Percentiles rank a stretch among this genome's conserved stretches.
Conservation (phyloP, 2,113 vertebrate species). For the Dermatemys mawii region DNA sequence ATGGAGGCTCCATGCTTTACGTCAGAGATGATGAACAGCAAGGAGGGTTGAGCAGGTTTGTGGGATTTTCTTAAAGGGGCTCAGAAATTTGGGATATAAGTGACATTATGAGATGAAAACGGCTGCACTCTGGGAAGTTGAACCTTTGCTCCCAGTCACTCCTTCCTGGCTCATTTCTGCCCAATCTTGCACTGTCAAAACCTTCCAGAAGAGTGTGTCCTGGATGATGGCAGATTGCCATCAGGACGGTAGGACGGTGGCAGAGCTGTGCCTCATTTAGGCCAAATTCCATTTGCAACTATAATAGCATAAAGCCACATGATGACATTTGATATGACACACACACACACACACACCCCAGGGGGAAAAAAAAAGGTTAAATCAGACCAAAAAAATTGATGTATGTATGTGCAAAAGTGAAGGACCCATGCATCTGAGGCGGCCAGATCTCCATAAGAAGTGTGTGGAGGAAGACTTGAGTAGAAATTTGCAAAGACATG, state of each 20-base stretch:
- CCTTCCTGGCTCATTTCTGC: neutral
- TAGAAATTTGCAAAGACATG: neutral
- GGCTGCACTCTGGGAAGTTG: neutral
- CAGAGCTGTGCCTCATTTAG: neutral
- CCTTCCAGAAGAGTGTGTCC: neutral
- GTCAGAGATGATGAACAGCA: neutral
- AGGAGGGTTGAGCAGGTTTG: neutral
- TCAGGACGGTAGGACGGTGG: neutral
- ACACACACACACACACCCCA: too few species aligned
- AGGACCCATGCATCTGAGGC: neutral
- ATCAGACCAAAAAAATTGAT: neutral
- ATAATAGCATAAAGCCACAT: neutral
- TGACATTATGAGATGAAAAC: neutral
- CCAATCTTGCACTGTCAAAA: neutral
- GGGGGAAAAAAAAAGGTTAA: neutral
- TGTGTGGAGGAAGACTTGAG: rapidly evolving
- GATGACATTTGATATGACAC: neutral
- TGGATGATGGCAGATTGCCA: neutral
- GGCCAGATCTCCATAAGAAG: neutral
- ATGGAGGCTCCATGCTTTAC: neutral
- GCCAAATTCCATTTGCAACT: neutral
- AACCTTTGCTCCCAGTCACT: neutral
- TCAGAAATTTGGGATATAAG: neutral
- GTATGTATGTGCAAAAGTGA: neutral
- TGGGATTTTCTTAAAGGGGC: neutral